A percentile compares a stretch with the other conserved stretches of the same genome.
Conservation (phyloP, 2,113 vertebrate species). For the Plecotus auritus region DNA sequence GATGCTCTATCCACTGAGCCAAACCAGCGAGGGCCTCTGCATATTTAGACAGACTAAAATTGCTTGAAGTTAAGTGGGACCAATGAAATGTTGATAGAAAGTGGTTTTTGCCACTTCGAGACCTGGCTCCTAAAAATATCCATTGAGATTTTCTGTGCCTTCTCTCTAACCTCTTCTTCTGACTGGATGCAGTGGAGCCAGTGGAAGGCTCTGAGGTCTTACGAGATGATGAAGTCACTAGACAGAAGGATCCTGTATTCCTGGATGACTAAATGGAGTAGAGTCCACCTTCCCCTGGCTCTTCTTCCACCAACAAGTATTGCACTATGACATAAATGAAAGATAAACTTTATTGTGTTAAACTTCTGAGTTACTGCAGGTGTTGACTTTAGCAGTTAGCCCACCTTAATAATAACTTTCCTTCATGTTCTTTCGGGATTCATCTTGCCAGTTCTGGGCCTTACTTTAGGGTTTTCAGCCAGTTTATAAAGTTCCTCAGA, state of each 20-base stretch:
- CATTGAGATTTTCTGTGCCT: not conserved
- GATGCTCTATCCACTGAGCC: too few relatives aligned
- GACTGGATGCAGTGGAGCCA: not conserved
- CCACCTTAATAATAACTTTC: not conserved
- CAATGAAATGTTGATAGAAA: not conserved
- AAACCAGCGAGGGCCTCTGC: too few relatives aligned
- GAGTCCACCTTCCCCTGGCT: not conserved
- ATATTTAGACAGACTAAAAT: not conserved
- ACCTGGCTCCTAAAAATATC: not conserved
- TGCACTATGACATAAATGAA: too few relatives aligned
- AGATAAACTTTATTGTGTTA: not conserved
- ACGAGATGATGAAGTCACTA: not conserved
- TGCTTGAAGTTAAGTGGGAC: not conserved
- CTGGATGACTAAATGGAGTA: not conserved
- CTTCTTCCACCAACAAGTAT: not conserved
- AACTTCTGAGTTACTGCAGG: not conserved
- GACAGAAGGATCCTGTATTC: not conserved
- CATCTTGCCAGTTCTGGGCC: not conserved
- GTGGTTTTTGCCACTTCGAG: not conserved
- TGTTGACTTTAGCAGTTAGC: not conserved
- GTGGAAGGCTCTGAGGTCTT: not conserved
- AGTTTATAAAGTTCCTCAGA: not conserved
- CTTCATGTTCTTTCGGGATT: not conserved
- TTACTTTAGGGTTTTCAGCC: not conserved
- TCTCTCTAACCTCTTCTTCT: not conserved